Base-by-base conservation (phyloP, 2,888 invertebrate species). In the Palloptera scutellata region DNA sequence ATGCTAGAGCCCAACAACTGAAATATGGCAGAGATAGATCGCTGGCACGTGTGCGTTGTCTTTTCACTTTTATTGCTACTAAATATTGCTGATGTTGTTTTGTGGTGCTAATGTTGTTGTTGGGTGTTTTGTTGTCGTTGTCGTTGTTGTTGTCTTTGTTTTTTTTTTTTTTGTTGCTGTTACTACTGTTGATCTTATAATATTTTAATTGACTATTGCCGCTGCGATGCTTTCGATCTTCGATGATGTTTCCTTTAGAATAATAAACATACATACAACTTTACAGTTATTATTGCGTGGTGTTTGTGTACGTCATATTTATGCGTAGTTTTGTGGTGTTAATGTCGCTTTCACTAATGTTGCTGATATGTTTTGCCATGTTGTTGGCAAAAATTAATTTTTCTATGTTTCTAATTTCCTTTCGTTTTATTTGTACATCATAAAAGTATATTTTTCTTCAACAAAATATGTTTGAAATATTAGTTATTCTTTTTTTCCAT, bases 31-130 rank as follows among this genome's bases (percentile, higher is more conserved):
- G 13, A 30, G 62, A 58, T 54, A 54, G 65, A 61, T 51, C 55
- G 57, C 57, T 53, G 48, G 66, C 64, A 65, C 58, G 59, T 61
- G 61, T 61, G 60, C 60, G 53, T 52, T 41, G 61, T 61, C 61
- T 52, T 41, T n/a, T 61, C 61, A 20, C 9, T 61, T 65, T 53
- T 65, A 30, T 59, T 60, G 65, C 17, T 43, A 30, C 30, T 30
- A 30, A 2, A 30, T 30, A 30, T 30, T 30, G 30, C 30, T 6
- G 30, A 4, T 30, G 30, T n/a, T n/a, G 30, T 2, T 30, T 30
- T 30, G 30, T 30, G 19, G 42, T 64, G 59, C 53, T 59, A 40
- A 5, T 2, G 59, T 42, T 64, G 1, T 52, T 59, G 42, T 52
- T 59, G 30, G 48, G 40, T 41, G 30, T 5, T 2, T 30, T 4